phyloP scores from a whole-genome alignment of 1,140 invertebrate species.

The Mercenaria mercenaria region DNA sequence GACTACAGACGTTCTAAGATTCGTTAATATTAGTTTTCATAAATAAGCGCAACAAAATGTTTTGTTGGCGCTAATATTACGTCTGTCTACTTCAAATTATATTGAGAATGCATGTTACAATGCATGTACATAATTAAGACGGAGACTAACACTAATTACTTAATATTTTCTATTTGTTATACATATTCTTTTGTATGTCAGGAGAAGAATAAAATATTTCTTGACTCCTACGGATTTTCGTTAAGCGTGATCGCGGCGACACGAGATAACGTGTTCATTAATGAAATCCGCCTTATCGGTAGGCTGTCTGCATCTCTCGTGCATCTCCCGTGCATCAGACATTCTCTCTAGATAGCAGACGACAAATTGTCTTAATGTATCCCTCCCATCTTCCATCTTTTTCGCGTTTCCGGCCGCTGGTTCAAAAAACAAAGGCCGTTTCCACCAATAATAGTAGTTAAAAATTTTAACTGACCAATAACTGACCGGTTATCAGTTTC shows the following conservation, averaged over 20 bases:
- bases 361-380: constrained; percentile 2
- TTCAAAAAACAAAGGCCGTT: background rate
- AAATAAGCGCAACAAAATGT: too few species aligned
- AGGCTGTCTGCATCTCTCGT: background rate
- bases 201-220: too few species aligned
- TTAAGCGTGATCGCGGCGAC: background rate
- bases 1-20: too few species aligned
- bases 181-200: too few species aligned
- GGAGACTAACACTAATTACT: too few species aligned
- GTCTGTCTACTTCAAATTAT: too few species aligned
- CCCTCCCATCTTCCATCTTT: background rate
- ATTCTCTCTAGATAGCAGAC: background rate
- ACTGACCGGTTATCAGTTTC: background rate
- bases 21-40: too few species aligned
- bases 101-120: too few species aligned
- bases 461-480: constrained; percentile 20
- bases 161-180: too few species aligned
- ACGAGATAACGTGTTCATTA: background rate
- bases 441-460: background rate
- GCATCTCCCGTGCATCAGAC: background rate
- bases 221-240: too few species aligned
- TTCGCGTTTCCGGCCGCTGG: background rate
- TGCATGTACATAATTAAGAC: too few species aligned
- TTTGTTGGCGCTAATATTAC: too few species aligned
- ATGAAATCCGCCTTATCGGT: background rate